Evolutionary conservation across 2,113 vertebrate species (phyloP), one percentile per base, ranked within the genome.

Genomic region (Micronycteris hirsuta): DNA sequence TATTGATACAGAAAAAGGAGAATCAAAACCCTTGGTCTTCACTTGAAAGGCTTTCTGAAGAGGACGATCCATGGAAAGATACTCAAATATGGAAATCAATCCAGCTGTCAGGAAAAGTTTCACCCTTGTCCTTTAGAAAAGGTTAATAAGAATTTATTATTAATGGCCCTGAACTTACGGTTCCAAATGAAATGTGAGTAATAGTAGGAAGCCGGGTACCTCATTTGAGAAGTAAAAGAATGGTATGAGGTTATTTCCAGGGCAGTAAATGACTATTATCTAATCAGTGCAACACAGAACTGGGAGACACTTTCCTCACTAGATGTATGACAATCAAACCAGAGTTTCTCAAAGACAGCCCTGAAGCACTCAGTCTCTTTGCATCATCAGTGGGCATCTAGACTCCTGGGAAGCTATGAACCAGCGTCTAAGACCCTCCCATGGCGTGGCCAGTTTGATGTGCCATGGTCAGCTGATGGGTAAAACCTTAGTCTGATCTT

Each of bases 111-210:
- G 93, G 74, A 93, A 73, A 73, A 94, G 65, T 86, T 93, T 96
- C 82, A 97, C 95, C 96, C 89, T 86, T 97, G 96, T 97, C 97
- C 97, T 98, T 98, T 97, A 94, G 91, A 97, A 98, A 98, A 98
- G 97, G 97, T 98, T 98, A 98, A 97, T 97, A 97, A 97, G 91
- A 94, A 97, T 97, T 97, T 97, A 97, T 97, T 98, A 97, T 97
- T 97, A 97, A 97, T 97, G 80, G 82, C 38, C n/a, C n/a, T 97
- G 96, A 97, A 94, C 94, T 97, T 98, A 96, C 7, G 91, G 67
- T 91, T 97, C 84, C 91, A 95, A 88, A 93, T 86, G 91, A 96
- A 97, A 96, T 97, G 76, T 97, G 95, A 94, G 80, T 93, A 95
- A 97, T 93, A 91, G 80, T 96, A 77, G 26, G 91, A 54, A 95